Evolutionary conservation across 2,888 invertebrate genomes (phyloP).

Genomic region (Calliphora vomitoria): DNA sequence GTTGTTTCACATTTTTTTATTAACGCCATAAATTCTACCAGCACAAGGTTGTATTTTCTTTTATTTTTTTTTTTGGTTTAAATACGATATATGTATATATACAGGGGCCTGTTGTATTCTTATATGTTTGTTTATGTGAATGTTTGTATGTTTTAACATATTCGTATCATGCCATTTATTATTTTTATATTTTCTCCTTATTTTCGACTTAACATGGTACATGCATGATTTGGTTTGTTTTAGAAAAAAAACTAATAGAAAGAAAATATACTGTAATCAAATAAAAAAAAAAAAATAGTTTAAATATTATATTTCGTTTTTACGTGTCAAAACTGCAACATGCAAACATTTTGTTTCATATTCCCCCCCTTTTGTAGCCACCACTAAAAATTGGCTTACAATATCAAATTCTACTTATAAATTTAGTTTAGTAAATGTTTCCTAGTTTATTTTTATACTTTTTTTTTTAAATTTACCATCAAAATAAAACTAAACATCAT

Average conservation of each 20-base stretch:
- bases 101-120: neutral
- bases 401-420: conserved; percentile 14
- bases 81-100: conserved; percentile 33
- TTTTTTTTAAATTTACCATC: neutral
- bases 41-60: conserved; percentile 61
- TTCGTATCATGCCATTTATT: conserved; percentile 53
- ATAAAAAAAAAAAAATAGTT: conserved; percentile 34
- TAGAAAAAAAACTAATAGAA: neutral
- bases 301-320: conserved; percentile 55
- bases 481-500: conserved; percentile 20
- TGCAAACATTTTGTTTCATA: conserved; percentile 55
- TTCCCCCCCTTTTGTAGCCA: neutral
- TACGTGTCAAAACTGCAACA: conserved; percentile 67
- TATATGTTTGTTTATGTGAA: neutral
- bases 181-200: conserved; percentile 27
- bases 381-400: conserved; percentile 9
- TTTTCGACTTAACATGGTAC: conserved; percentile 38
- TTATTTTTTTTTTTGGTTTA: neutral
- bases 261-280: conserved; percentile 15
- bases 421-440: conserved; percentile 15
- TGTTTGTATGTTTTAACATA: conserved; percentile 9
- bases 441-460: neutral
- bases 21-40: conserved; percentile 62
- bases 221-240: conserved; percentile 23
- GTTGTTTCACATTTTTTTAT: conserved; percentile 53